Conservation (phyloP, 1,140 invertebrate genomes). For the Lasioglossum baleicum region DNA sequence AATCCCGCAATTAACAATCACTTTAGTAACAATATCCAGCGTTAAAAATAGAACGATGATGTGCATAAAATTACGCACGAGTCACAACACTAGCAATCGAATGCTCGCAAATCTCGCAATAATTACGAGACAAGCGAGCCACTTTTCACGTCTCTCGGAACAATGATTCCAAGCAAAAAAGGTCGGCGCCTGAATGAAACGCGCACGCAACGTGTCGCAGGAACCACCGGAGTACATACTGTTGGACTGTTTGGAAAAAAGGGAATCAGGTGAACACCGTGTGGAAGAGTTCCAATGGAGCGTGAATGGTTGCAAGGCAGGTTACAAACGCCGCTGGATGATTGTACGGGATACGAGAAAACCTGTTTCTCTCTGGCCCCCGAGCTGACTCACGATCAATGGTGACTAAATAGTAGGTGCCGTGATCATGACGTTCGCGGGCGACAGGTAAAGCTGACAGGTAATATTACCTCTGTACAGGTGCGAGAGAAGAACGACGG, state of each 20-base stretch:
- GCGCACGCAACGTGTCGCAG: not conserved
- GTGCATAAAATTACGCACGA: too few species aligned
- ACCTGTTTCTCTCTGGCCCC: slow-evolving; percentile 11
- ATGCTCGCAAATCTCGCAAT: too few species aligned
- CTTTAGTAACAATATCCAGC: too few species aligned
- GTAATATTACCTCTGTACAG: slow-evolving; percentile 45
- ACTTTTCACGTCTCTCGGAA: too few species aligned
- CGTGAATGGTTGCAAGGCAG: not conserved
- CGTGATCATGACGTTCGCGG: not conserved
- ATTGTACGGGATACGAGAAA: not conserved
- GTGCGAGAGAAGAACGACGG: slow-evolving; percentile 8
- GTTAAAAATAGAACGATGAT: too few species aligned
- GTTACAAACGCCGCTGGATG: not conserved
- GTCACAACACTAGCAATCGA: too few species aligned
- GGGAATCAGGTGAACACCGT: not conserved
- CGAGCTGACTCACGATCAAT: slow-evolving; percentile 49
- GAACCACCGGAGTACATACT: not conserved
- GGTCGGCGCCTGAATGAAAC: not conserved
- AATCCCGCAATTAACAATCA: too few species aligned
- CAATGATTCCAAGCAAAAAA: too few species aligned
- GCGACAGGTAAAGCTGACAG: not conserved
- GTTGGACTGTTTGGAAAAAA: not conserved
- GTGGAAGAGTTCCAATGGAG: not conserved
- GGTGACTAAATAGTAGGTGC: slow-evolving; percentile 49
- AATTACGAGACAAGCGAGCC: too few species aligned